phyloP scores from a whole-genome alignment of 1,140 invertebrate genomes.

The Fopius arisanus region DNA sequence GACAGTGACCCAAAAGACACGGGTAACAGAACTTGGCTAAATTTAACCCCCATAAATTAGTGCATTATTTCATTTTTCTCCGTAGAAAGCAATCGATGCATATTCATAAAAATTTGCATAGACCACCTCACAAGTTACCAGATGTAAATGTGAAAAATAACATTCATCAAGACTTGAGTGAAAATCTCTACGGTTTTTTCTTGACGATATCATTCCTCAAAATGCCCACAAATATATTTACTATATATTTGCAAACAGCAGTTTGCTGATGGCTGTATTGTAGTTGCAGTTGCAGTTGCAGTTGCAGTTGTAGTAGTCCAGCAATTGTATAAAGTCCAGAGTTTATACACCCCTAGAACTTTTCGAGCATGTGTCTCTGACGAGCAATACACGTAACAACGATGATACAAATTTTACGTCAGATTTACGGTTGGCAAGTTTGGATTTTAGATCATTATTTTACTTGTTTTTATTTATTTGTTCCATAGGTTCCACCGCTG shows the following conservation, averaged over 20 bases:
- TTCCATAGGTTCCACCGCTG: not conserved
- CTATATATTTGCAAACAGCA: not conserved
- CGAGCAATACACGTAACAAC: not conserved
- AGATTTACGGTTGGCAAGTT: not conserved
- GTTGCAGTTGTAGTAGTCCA: too few species aligned
- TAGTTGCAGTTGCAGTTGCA: too few species aligned
- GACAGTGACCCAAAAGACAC: slow-evolving; percentile 4
- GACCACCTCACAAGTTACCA: slow-evolving; percentile 36
- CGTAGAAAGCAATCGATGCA: slow-evolving; percentile 51
- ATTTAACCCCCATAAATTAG: slow-evolving; percentile 47
- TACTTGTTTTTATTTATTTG: not conserved
- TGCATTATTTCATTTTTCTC: slow-evolving; percentile 49
- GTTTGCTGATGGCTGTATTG: not conserved
- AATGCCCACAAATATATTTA: too few species aligned
- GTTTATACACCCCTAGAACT: not conserved
- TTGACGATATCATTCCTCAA: too few species aligned
- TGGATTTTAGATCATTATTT: not conserved
- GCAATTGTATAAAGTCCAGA: not conserved
- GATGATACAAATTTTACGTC: not conserved
- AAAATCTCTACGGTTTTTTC: too few species aligned
- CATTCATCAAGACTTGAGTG: too few species aligned
- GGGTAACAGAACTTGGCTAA: slow-evolving; percentile 26
- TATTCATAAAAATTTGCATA: slow-evolving; percentile 51
- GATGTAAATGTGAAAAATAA: not conserved
- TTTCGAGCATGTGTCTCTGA: not conserved